Base-by-base conservation (phyloP, 1,140 invertebrate species). In the Bactericera cockerelli region DNA sequence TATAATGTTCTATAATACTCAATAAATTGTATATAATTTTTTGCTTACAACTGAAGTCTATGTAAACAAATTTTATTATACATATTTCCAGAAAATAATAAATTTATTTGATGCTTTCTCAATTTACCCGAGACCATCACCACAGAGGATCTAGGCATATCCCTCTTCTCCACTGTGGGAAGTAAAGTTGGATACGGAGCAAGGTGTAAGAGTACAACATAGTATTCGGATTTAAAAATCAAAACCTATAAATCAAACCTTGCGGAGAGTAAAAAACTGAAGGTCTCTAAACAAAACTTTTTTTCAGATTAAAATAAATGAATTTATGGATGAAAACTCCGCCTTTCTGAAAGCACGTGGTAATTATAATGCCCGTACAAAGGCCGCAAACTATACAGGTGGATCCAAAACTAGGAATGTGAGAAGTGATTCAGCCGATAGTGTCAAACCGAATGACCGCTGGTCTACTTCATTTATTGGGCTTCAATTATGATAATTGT, bases 281-380 rank as follows among this genome's bases (percentile, higher is more conserved):
- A 31, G 28, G 28, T 31, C 28, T 31, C 28, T 6, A 31, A 31
- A 31, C 28, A 31, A 31, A 31, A 31, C 28, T 31, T 31, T 31
- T 31, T 31, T 49, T 22, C n/a, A 49, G 22, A 49, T 49, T 22
- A 49, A 49, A 49, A 49, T 22, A 49, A 49, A 49, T 49, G 22
- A 49, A 49, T 49, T 49, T 49, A 49, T 49, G 42, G 42, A 49
- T 49, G n/a, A 49, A 49, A 49, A 49, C 42, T 49, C 42, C 42
- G 22, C 42, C 42, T 49, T 49, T 49, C 3, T 49, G 42, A 49
- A 49, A 49, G 22, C 42, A 49, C 42, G 42, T 49, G 42, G 22
- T 49, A 49, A 49, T 49, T 49, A 49, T 49, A 49, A 49, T 49
- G 42, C 19, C 16, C 4, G 42, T 8, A 19, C 42, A 49, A 49